Conservation (phyloP, 2,797 vertebrate species). For the Momotus momota region DNA sequence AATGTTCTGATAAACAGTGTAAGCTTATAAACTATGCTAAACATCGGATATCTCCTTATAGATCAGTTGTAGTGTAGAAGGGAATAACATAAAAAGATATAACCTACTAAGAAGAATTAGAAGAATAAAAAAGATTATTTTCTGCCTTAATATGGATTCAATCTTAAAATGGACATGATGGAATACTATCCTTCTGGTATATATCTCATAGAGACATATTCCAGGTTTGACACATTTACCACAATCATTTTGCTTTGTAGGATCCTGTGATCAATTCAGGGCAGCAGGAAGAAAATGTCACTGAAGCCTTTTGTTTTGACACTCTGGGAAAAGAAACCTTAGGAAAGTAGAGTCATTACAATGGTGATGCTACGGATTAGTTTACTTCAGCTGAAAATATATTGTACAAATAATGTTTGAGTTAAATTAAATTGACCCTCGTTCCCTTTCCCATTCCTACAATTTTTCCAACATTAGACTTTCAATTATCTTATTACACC, state of each 20-base stretch:
- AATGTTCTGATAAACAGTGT: not conserved
- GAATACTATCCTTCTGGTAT: not conserved
- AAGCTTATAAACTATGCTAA: not conserved
- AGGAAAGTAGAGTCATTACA: not conserved
- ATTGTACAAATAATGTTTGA: conserved; percentile 8
- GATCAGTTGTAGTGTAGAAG: not conserved
- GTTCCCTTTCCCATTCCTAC: not conserved
- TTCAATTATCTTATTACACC: conserved; percentile 14
- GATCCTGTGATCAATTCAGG: not conserved
- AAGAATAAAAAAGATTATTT: not conserved
- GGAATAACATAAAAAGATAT: not conserved
- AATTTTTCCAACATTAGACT: not conserved
- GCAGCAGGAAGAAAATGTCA: conserved; percentile 30
- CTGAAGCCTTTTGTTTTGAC: not conserved
- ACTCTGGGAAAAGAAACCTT: conserved; percentile 3
- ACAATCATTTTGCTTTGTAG: not conserved
- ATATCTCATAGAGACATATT: not conserved
- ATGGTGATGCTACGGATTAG: not conserved
- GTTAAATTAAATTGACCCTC: not conserved
- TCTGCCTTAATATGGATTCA: not conserved
- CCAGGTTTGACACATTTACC: not conserved
- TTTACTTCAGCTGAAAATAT: conserved; percentile 28
- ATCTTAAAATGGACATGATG: not conserved
- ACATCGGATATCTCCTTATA: not conserved
- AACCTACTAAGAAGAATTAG: not conserved